A percentile compares a stretch with the other conserved stretches of the same genome.
Conservation (phyloP, 2,113 vertebrate genomes). For the Paedocypris sp. region DNA sequence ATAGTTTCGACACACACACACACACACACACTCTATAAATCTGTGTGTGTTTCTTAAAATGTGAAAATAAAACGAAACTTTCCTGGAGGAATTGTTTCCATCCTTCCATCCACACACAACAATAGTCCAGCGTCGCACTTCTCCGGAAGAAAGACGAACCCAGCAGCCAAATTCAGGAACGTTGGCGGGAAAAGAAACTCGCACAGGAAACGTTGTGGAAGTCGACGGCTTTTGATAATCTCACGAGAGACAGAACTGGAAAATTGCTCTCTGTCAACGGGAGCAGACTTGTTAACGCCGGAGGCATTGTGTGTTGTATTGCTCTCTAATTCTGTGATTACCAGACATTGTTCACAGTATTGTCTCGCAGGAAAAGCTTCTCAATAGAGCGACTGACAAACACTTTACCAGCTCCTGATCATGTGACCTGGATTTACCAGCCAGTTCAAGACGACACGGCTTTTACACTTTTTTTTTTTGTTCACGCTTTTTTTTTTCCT, state of each 20-base stretch:
- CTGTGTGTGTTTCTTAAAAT: too few relatives aligned
- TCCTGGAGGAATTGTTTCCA: too few relatives aligned
- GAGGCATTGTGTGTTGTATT: conserved; percentile 24
- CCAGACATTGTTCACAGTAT: conserved; percentile 34
- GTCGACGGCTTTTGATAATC: conserved; percentile 16
- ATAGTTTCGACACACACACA: too few relatives aligned
- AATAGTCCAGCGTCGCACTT: too few relatives aligned
- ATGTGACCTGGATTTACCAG: too few relatives aligned
- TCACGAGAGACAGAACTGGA: conserved; percentile 22
- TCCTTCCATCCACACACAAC: too few relatives aligned
- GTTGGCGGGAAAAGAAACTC: conserved; percentile 2
- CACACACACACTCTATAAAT: too few relatives aligned
- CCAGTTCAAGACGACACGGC: too few relatives aligned
- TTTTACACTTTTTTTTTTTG: too few relatives aligned
- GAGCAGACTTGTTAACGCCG: conserved; percentile 31
- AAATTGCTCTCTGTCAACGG: conserved; percentile 32
- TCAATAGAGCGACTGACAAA: conserved; percentile 31
- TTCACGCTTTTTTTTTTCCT: too few relatives aligned
- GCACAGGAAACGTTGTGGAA: neutral
- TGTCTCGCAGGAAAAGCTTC: conserved; percentile 34
- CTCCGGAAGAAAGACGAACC: neutral
- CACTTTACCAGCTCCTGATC: too few relatives aligned
- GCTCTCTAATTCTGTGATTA: conserved; percentile 41
- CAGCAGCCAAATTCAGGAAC: neutral
- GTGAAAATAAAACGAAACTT: too few relatives aligned